These are phyloP conservation scores for Grammomys surdaster DNA, from an alignment of 2,113 vertebrate genomes.

Conservation along the genomic window DNA sequence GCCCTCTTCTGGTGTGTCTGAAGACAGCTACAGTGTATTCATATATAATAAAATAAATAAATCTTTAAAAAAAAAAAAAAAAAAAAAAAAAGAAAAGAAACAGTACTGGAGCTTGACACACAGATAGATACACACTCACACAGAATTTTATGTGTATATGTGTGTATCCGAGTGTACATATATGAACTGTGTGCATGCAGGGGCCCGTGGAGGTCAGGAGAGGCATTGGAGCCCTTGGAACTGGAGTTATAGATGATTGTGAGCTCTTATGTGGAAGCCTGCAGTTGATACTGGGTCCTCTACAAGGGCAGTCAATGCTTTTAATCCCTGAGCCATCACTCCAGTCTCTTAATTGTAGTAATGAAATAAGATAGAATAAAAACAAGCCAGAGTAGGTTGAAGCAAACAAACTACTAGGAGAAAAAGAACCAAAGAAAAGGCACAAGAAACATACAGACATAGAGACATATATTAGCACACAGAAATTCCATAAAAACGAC, in stretches of 20 bases:
- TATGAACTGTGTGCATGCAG: background rate
- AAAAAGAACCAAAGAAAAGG: background rate
- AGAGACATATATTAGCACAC: background rate
- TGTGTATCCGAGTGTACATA: background rate
- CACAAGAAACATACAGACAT: background rate
- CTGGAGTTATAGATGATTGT: background rate
- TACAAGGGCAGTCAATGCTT: background rate
- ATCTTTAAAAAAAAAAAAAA: too few relatives aligned
- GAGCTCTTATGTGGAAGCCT: background rate
- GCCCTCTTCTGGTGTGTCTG: too few relatives aligned
- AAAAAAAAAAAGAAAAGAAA: too few relatives aligned
- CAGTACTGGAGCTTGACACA: too few relatives aligned
- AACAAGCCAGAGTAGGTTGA: background rate
- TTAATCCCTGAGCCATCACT: background rate
- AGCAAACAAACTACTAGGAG: background rate
- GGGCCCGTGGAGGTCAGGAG: background rate
- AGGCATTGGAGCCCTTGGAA: background rate
- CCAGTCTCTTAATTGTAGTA: background rate
- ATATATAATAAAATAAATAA: too few relatives aligned
- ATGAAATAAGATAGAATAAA: background rate
- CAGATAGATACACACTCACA: background rate
- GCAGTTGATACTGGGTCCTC: background rate
- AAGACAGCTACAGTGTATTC: too few relatives aligned
- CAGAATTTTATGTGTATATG: background rate
- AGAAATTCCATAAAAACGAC: background rate